Conservation (phyloP, 2,888 invertebrate genomes). For the Cenopis cana region DNA sequence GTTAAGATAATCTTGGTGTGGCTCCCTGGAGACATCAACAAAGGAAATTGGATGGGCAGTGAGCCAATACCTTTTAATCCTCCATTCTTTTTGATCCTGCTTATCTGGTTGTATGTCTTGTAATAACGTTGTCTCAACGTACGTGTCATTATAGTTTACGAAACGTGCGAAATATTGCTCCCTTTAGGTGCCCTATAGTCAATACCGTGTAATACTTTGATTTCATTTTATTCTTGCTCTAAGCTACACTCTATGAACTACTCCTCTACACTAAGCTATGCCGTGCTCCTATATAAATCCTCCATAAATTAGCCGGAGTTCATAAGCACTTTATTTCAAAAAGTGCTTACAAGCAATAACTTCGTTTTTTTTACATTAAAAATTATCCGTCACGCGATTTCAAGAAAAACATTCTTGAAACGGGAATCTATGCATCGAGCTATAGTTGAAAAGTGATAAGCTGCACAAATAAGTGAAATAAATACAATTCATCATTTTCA, state of each 20-base stretch:
- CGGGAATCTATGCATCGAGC: too few relatives aligned
- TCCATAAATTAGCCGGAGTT: not conserved
- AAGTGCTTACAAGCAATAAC: not conserved
- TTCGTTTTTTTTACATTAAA: too few relatives aligned
- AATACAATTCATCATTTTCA: too few relatives aligned
- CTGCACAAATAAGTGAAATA: too few relatives aligned
- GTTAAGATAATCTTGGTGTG: slow-evolving; percentile 81
- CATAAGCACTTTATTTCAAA: not conserved
- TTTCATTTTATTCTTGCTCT: slow-evolving; percentile 2
- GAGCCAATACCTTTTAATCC: slow-evolving; percentile 83
- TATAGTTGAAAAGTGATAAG: too few relatives aligned
- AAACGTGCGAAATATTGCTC: slow-evolving; percentile 7
- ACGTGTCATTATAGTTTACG: slow-evolving; percentile 46
- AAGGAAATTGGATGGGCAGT: slow-evolving; percentile 85
- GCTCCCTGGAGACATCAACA: slow-evolving; percentile 80
- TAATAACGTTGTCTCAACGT: slow-evolving; percentile 70
- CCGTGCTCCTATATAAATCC: too few relatives aligned
- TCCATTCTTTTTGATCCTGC: slow-evolving; percentile 77
- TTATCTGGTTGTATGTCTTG: slow-evolving; percentile 73
- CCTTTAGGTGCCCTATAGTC: not conserved
- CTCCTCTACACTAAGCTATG: not conserved
- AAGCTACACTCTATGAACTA: too few relatives aligned
- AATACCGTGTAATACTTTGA: slow-evolving; percentile 7
- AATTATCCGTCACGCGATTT: too few relatives aligned
- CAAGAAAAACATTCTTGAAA: too few relatives aligned